Evolutionary conservation across 1,140 invertebrate species (phyloP), one percentile per base, ranked within the genome.

Genomic region (Apis dorsata): DNA sequence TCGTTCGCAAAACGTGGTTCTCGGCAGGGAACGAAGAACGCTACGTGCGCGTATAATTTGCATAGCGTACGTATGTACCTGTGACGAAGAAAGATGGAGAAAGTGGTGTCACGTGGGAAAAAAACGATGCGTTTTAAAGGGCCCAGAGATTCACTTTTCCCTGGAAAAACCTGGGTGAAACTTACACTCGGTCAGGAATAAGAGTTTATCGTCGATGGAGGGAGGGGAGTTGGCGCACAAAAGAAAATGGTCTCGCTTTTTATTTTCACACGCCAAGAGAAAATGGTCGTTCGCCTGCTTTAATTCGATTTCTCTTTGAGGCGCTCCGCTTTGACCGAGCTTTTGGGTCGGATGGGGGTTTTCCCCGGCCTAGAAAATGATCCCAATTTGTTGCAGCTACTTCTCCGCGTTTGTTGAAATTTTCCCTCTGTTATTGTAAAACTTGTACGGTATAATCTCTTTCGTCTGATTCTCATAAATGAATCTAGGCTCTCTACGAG

Each of bases 1-100:
- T 82, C 65, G 65, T 24, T 77, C 53, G 73, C 73, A 69, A 69
- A 82, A 77, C 80, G 80, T 53, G 73, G 55, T 34, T 51, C 72
- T 49, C 55, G 17, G 5, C 17, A 4, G 17, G 10, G 59, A 63
- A 62, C 21, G 55, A 10, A 34, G 53, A 72, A 12, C 49, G 78
- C 57, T 66, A 81, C 28, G 79, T 49, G 44, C 2, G 57, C 79
- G 49, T 66, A 34, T 34, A 81, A 74, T 81, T 44, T 24, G 24
- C 24, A 24, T 63, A 44, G 7, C 57, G 55, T 62, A 12, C n/a
- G 12, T n/a, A n/a, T 62, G 24, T 15, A 63, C 7, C n/a, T 63
- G 55, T 12, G 21, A 60, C 59, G 17, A 24, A 24, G n/a, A 24
- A 28, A 2, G 19, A 60, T 19, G 21, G 21, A 44, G 2, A 19